phyloP scores from a whole-genome alignment of 2,888 invertebrate species.

The Phragmatobia fuliginosa region DNA sequence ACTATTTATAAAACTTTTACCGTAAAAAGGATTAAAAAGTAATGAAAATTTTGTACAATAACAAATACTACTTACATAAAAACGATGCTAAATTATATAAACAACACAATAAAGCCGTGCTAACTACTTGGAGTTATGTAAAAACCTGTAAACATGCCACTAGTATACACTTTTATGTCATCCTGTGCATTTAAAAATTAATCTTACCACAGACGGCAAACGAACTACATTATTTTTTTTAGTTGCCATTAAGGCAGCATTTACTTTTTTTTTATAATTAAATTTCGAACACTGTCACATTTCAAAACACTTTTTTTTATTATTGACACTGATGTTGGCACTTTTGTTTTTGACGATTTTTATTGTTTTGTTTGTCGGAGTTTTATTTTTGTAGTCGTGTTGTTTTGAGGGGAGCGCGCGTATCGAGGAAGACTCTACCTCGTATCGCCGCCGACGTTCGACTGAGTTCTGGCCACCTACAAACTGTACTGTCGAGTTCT shows the following conservation, averaged over 20 bases:
- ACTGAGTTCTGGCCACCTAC: conserved; percentile 69
- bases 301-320: conserved; percentile 43
- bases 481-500: conserved; percentile 56
- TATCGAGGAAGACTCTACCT: conserved; percentile 57
- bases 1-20: neutral
- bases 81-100: conserved; percentile 44
- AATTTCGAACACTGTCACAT: conserved; percentile 54
- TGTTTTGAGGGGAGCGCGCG: conserved; percentile 43
- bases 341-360: conserved; percentile 48
- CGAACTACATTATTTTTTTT: conserved; percentile 83
- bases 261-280: conserved; percentile 41
- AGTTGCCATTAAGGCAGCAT: conserved; percentile 69
- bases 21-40: conserved; percentile 19
- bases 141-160: conserved; percentile 83
- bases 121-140: conserved; percentile 69
- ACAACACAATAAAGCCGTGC: conserved; percentile 61
- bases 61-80: conserved; percentile 45
- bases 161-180: conserved; percentile 64
- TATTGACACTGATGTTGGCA: conserved; percentile 49
- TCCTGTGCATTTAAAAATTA: conserved; percentile 67
- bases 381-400: conserved; percentile 52
- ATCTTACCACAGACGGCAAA: conserved; percentile 84
- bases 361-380: conserved; percentile 51
- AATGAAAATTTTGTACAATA: conserved; percentile 29
- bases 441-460: conserved; percentile 66